A percentile compares a stretch with the other conserved stretches of the same genome.
These are phyloP conservation scores for Coccyzus lansbergi DNA, from an alignment of 2,797 vertebrate genomes.

Conservation along the genomic window DNA sequence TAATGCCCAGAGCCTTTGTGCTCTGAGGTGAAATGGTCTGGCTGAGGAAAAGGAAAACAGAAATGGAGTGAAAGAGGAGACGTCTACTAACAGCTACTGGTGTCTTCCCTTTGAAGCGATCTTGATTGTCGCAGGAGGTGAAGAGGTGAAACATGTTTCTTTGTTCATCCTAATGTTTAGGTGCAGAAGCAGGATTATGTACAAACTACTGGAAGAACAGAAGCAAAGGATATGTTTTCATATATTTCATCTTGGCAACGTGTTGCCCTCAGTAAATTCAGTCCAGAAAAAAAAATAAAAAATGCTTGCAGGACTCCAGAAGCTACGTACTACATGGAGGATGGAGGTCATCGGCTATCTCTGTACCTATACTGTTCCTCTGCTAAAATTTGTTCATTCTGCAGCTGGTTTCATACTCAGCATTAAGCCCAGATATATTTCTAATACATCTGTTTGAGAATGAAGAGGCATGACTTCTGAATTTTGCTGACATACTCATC, in stretches of 20 bases:
- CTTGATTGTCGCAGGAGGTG: background rate
- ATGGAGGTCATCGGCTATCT: background rate
- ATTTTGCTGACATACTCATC: background rate
- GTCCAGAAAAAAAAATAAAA: background rate
- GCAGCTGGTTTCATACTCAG: background rate
- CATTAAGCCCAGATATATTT: background rate
- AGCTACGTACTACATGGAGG: background rate
- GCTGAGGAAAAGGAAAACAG: background rate
- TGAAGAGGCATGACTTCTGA: background rate
- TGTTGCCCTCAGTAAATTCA: background rate
- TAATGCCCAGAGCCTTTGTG: background rate
- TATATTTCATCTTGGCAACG: background rate
- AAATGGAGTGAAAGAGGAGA: background rate
- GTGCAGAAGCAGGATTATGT: background rate
- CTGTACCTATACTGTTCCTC: background rate
- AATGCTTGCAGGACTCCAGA: background rate
- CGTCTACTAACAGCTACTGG: background rate
- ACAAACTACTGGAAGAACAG: background rate
- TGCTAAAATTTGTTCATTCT: background rate
- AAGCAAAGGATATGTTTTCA: background rate
- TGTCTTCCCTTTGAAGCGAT: background rate
- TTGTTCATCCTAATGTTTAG: background rate
- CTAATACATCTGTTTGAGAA: background rate
- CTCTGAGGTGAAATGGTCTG: constrained; percentile 7
- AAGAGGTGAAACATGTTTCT: background rate